Percentiles rank a stretch among this genome's conserved stretches.
Conservation (phyloP, 2,888 invertebrate genomes). For the Sarcophaga caerulescens region DNA sequence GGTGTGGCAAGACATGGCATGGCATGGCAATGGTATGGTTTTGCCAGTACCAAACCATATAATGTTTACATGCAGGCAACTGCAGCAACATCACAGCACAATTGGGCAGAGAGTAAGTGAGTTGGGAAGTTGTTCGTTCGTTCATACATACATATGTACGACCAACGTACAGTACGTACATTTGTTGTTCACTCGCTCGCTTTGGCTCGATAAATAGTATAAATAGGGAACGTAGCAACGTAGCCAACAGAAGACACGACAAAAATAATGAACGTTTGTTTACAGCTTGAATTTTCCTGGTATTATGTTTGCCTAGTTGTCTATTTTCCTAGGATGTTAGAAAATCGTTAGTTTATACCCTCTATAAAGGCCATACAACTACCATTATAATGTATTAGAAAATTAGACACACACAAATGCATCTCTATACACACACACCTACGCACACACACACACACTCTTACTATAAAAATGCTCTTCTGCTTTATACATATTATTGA, state of each 20-base stretch:
- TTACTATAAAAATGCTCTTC: neutral
- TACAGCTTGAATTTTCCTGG: conserved; percentile 68
- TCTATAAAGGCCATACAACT: conserved; percentile 57
- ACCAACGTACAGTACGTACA: neutral
- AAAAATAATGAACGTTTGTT: conserved; percentile 49
- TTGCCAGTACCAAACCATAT: neutral
- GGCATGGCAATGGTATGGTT: conserved; percentile 3
- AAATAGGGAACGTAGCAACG: neutral
- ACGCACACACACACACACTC: neutral
- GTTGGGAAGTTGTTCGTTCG: conserved; percentile 48
- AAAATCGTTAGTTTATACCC: conserved; percentile 68
- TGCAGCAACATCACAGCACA: neutral
- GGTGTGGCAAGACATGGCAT: conserved; percentile 16
- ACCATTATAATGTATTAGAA: conserved; percentile 58
- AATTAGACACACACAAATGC: conserved; percentile 51
- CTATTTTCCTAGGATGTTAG: conserved; percentile 69
- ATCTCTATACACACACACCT: neutral
- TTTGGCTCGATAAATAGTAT: conserved; percentile 33
- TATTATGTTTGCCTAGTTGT: conserved; percentile 69
- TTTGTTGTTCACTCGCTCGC: conserved; percentile 33
- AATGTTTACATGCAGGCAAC: neutral
- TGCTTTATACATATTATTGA: no score
- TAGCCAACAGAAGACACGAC: conserved; percentile 5
- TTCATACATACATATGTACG: neutral
- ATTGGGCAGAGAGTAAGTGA: conserved; percentile 26